Base-by-base conservation (phyloP, 2,888 invertebrate genomes). In the Dicyrtomina minuta region DNA sequence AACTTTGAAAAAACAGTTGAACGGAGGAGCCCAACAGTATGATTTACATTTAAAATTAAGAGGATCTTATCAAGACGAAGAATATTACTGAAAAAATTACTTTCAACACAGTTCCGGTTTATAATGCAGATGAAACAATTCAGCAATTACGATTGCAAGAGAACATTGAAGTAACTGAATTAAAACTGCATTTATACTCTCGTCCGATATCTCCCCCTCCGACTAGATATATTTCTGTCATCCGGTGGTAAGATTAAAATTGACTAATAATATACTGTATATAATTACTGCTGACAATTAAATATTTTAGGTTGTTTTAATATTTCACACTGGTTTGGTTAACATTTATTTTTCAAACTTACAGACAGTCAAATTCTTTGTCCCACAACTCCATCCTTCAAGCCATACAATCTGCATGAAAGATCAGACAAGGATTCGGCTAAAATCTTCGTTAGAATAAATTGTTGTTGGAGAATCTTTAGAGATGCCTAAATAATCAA, bases 51-150 rank as follows among this genome's bases (percentile, higher is more conserved):
- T 89, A 92, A 13, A 94, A 91, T 80, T 98, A 99, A 84, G 98
- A 98, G 82, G 97, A 96, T 80, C 96, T 91, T 80, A 96, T 99
- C 78, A 98, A 98, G 83, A 97, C 97, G 0, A 96, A 97, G 82
- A 98, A 98, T 82, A 98, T 99, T 75, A 97, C 95, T 49, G 99
- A 99, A 81, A 97, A 97, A 83, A 96, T 99, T 81, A 94, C 95
- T 81, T 96, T 96, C 83, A 95, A 96, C 74, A 92, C 89, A 83
- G 89, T 93, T 46, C 92, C 90, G 61, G 90, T 90, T 65, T n/a
- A n/a, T n/a, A n/a, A n/a, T n/a, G 33, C 33, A 33, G 33, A 5
- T 33, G 33, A n/a, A 33, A 3, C 3, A 33, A 5, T 33, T 33
- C 8, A 33, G 8, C 33, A 33, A 33, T 5, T 33, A 33, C 8